Conservation (phyloP, 2,797 vertebrate species). For the Perodicticus potto region DNA sequence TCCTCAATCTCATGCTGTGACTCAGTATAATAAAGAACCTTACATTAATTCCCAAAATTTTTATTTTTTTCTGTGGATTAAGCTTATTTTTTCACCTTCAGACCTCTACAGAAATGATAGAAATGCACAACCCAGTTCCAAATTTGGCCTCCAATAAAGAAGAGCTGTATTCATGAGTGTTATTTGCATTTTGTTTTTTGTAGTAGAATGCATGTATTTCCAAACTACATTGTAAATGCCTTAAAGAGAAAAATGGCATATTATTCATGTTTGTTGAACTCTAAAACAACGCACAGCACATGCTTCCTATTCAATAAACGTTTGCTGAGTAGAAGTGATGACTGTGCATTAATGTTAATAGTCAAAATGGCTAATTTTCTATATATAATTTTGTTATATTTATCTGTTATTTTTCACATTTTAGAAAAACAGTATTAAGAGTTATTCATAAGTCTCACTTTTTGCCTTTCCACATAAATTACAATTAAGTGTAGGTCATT, state of each 20-base stretch:
- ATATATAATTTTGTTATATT: background rate
- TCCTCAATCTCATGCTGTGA: background rate
- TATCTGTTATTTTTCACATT: background rate
- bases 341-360: background rate
- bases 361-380: slow-evolving; percentile 30
- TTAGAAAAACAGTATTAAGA: background rate
- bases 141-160: background rate
- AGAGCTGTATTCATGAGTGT: background rate
- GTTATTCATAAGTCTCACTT: slow-evolving; percentile 5
- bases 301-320: background rate
- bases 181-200: background rate
- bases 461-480: slow-evolving; percentile 33
- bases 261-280: background rate
- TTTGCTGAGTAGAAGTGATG: background rate
- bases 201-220: background rate
- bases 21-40: background rate
- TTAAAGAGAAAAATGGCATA: background rate
- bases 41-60: background rate
- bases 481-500: background rate
- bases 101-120: background rate
- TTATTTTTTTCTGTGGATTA: background rate
- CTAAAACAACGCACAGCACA: background rate
- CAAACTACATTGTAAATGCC: background rate
- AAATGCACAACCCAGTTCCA: background rate
- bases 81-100: background rate